Evolutionary conservation across 37 sponge, comb jelly and placozoan species (phyloP).

Genomic region (Axinella damicornis): DNA sequence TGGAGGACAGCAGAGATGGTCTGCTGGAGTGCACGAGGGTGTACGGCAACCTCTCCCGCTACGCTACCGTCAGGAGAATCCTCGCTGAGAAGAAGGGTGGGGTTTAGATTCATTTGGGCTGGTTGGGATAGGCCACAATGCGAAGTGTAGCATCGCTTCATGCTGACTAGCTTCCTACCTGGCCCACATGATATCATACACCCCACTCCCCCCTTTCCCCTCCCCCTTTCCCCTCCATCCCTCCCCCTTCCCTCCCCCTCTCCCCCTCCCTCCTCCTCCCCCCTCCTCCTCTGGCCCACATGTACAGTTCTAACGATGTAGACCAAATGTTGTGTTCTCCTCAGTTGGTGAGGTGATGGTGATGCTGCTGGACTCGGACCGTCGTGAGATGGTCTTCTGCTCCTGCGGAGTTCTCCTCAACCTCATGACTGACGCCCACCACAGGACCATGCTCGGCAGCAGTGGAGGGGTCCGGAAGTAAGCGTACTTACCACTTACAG

Average conservation of each 20-base stretch:
- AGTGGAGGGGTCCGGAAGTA: conserved; percentile 78
- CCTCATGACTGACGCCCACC: conserved; percentile 65
- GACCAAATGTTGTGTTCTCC: neutral
- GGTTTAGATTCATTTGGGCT: too few species aligned
- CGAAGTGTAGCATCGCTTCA: too few species aligned
- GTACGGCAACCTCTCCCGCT: conserved; percentile 82
- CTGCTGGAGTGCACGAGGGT: conserved; percentile 74
- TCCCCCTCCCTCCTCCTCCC: neutral
- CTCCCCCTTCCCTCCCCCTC: too few species aligned
- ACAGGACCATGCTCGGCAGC: conserved; percentile 39
- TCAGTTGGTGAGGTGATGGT: conserved; percentile 83
- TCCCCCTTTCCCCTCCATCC: too few species aligned
- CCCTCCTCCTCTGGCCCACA: too few species aligned
- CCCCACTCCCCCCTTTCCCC: too few species aligned
- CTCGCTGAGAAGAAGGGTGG: conserved; percentile 59
- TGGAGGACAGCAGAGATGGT: conserved; percentile 45
- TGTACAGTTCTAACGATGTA: too few species aligned
- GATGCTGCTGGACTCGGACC: conserved; percentile 82
- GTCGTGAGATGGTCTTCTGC: conserved; percentile 83
- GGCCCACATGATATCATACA: too few species aligned
- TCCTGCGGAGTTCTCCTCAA: conserved; percentile 93
- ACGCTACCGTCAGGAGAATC: conserved; percentile 51
- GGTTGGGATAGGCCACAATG: too few species aligned
- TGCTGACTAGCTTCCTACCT: too few species aligned
- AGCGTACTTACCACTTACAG: too few species aligned